Percentiles rank a stretch among this genome's conserved stretches.
These are phyloP conservation scores for Zosterops hypoxanthus DNA, from an alignment of 2,113 vertebrate species.

Conservation along the genomic window DNA sequence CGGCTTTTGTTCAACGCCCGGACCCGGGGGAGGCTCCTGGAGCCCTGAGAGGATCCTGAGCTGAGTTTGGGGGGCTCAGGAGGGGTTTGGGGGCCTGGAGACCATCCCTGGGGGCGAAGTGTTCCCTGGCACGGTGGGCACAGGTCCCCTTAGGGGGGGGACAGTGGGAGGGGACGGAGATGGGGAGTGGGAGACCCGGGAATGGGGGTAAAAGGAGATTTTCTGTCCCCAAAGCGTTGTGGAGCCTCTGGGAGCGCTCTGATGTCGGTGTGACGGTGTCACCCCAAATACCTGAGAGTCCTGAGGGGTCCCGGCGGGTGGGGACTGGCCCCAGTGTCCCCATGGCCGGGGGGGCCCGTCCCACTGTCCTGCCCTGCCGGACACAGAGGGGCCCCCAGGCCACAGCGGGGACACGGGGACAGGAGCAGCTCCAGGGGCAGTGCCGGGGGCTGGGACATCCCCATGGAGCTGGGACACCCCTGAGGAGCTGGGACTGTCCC, in stretches of 20 bases:
- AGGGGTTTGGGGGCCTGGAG: background rate
- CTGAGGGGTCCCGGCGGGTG: background rate
- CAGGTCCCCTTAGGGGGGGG: background rate
- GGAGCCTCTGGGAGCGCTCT: fast-evolving
- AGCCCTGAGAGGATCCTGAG: fast-evolving
- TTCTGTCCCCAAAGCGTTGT: fast-evolving
- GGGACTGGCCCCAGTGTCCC: background rate
- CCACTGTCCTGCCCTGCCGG: background rate
- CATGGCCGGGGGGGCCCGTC: fast-evolving
- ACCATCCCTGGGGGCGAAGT: background rate
- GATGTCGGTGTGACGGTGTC: background rate
- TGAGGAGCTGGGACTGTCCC: fast-evolving
- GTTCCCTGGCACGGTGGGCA: background rate
- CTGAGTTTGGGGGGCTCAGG: fast-evolving
- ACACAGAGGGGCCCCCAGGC: background rate
- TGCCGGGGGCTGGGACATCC: background rate
- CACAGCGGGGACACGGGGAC: background rate
- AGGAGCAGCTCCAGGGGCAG: fast-evolving
- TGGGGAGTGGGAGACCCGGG: fast-evolving
- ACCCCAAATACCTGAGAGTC: background rate
- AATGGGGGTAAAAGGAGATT: fast-evolving
- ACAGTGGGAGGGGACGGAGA: too few relatives aligned
- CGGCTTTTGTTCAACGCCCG: background rate
- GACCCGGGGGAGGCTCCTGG: background rate
- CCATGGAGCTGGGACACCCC: background rate